Percentiles rank a stretch among this genome's conserved stretches.
phyloP scores from a whole-genome alignment of 2,797 vertebrate species.

The Cuculus canorus region DNA sequence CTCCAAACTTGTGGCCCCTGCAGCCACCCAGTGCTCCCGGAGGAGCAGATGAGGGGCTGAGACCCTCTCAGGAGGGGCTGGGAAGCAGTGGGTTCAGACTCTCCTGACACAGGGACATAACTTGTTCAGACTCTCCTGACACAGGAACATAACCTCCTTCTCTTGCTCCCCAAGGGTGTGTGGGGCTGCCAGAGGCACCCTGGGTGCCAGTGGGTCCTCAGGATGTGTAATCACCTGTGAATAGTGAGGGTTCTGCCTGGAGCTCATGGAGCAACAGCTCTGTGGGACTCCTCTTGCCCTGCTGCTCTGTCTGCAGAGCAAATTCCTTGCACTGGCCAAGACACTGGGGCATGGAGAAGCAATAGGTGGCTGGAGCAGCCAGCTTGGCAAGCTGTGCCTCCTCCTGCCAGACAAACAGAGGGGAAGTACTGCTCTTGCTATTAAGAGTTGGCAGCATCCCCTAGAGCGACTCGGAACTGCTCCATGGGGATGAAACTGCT shows the following conservation, averaged over 20 bases:
- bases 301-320: neutral
- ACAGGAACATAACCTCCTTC: neutral
- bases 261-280: neutral
- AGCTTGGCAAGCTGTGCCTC: neutral
- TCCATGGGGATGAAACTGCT: neutral
- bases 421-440: neutral
- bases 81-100: neutral
- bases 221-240: accelerated
- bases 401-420: neutral
- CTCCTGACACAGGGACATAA: neutral
- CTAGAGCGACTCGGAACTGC: neutral
- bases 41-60: neutral
- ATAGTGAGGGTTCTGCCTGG: neutral
- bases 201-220: neutral
- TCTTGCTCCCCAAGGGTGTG: neutral
- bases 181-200: neutral
- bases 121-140: neutral
- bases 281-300: neutral
- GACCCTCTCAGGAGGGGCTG: neutral
- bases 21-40: neutral
- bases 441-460: neutral
- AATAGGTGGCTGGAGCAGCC: neutral
- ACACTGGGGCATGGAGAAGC: neutral
- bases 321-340: neutral
- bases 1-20: neutral